A percentile compares a stretch with the other conserved stretches of the same genome.
These are phyloP conservation scores for Dioctria linearis DNA, from an alignment of 2,888 invertebrate genomes.

Conservation along the genomic window DNA sequence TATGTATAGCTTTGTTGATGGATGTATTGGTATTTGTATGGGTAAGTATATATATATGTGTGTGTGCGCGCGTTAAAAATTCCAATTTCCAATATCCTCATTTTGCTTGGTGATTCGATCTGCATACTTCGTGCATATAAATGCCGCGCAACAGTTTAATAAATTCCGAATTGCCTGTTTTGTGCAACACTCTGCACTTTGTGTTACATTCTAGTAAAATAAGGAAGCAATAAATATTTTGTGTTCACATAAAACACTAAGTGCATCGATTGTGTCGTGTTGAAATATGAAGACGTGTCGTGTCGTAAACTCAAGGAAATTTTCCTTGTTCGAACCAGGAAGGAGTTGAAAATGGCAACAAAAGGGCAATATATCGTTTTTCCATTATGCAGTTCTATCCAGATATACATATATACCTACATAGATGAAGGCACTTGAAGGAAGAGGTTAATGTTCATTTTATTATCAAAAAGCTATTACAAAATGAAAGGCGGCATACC, in stretches of 20 bases:
- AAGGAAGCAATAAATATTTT: constrained; percentile 9
- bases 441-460: not conserved
- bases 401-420: not conserved
- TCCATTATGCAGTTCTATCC: not conserved
- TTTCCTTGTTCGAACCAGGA: not conserved
- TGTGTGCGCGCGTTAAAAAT: no score
- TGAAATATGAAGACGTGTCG: constrained; percentile 13
- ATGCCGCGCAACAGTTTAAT: not conserved
- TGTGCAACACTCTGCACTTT: not conserved
- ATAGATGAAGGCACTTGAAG: not conserved
- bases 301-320: constrained; percentile 14
- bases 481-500: not conserved
- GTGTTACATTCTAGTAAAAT: not conserved
- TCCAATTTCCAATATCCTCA: no score
- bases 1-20: not conserved
- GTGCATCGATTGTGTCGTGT: constrained; percentile 18
- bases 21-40: no score
- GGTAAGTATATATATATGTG: no score
- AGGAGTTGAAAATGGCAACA: constrained; percentile 1
- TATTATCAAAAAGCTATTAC: constrained; percentile 16
- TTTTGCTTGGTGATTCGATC: not conserved
- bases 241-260: not conserved
- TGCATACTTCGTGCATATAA: no score
- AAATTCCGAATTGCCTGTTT: not conserved
- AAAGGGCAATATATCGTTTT: not conserved